These are phyloP conservation scores for Leucozona laternaria DNA, from an alignment of 2,888 invertebrate genomes.

Conservation along the genomic window DNA sequence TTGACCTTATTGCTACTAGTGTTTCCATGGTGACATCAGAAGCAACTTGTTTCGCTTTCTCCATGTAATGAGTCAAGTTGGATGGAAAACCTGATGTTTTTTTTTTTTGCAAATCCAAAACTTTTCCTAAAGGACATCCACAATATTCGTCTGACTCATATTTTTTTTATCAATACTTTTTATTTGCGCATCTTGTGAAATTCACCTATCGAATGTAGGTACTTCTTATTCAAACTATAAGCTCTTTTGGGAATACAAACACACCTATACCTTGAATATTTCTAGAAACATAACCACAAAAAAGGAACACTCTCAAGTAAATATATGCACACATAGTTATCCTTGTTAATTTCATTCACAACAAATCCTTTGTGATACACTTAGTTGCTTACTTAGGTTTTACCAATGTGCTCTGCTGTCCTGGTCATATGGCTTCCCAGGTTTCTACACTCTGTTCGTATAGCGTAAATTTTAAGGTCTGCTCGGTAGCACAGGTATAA, in stretches of 20 bases:
- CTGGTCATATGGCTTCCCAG: not conserved
- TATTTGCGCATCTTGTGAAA: slow-evolving; percentile 13
- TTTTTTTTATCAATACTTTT: too few relatives aligned
- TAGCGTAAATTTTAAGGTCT: slow-evolving; percentile 27
- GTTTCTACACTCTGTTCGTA: slow-evolving; percentile 36
- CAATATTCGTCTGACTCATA: too few relatives aligned
- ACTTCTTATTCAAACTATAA: slow-evolving; percentile 7
- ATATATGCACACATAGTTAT: slow-evolving; percentile 56
- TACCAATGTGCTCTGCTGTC: slow-evolving; percentile 17
- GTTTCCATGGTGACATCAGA: too few relatives aligned
- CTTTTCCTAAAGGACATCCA: too few relatives aligned
- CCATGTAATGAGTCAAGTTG: too few relatives aligned
- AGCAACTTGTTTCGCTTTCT: too few relatives aligned
- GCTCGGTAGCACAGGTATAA: not conserved
- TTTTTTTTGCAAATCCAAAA: too few relatives aligned
- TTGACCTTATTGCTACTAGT: too few relatives aligned
- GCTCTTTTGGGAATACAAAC: slow-evolving; percentile 6
- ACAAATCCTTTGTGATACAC: slow-evolving; percentile 72
- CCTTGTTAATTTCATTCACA: slow-evolving; percentile 70
- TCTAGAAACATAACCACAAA: not conserved
- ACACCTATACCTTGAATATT: not conserved
- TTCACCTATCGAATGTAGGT: slow-evolving; percentile 2
- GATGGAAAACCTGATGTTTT: too few relatives aligned
- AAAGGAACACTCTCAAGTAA: slow-evolving; percentile 25
- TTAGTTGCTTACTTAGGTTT: slow-evolving; percentile 60